Percentiles rank a stretch among this genome's conserved stretches.
phyloP scores from a whole-genome alignment of 53 echinoderm and acorn worm genomes.

The Hippasteria phrygiana region DNA sequence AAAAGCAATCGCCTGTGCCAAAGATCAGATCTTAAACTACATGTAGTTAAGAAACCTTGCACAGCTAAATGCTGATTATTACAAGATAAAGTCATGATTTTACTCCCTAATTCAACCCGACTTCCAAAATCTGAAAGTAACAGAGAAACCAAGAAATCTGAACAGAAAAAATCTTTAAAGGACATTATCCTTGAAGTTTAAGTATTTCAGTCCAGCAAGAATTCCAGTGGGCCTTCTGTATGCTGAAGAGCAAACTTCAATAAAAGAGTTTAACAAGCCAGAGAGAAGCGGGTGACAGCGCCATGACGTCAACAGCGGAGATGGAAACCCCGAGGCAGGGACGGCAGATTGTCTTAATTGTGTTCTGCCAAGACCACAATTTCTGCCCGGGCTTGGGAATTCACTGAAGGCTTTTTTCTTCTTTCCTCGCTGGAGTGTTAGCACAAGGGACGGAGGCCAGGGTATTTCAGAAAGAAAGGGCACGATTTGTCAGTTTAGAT shows the following conservation, averaged over 20 bases:
- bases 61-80: not conserved
- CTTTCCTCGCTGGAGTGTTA: not conserved
- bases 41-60: too few species aligned
- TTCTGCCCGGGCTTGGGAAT: slow-evolving; percentile 4
- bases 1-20: too few species aligned
- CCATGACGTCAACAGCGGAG: slow-evolving; percentile 37
- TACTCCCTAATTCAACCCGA: not conserved
- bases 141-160: not conserved
- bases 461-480: not conserved
- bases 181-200: slow-evolving; percentile 22
- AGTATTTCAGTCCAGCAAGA: slow-evolving; percentile 19
- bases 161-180: not conserved
- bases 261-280: slow-evolving; percentile 23
- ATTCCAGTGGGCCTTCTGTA: not conserved
- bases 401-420: not conserved
- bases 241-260: slow-evolving; percentile 24
- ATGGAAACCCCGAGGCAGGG: slow-evolving; percentile 20
- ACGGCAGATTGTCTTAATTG: slow-evolving; percentile 40
- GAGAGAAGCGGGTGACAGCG: not conserved
- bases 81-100: not conserved
- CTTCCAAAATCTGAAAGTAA: not conserved
- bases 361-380: slow-evolving; percentile 36
- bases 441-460: not conserved
- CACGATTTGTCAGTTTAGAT: slow-evolving; percentile 6
- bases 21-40: too few species aligned